Evolutionary conservation across 2,797 vertebrate genomes (phyloP), one percentile per base, ranked within the genome.

Genomic region (Triplophysa bombifrons): DNA sequence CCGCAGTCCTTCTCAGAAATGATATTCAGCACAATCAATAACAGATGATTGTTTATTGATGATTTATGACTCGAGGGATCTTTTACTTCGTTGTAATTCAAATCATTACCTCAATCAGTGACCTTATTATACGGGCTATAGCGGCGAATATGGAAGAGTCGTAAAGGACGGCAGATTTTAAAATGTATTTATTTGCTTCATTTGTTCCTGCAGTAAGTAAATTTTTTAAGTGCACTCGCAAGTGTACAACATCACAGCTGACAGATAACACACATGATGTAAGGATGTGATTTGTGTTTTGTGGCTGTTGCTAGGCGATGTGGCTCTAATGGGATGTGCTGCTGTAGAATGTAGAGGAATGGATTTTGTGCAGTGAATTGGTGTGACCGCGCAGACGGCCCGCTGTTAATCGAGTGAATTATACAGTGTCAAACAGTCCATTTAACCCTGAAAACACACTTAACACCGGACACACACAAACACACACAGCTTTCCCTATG

Each of bases 381-480:
- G 89, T 87, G 88, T 92, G 91, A 91, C 90, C 90, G 90, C 90
- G 88, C 90, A 92, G 88, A 89, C 90, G 86, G 87, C 88, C 90
- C 87, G 85, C 89, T 84, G 88, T 87, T 91, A 89, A 89, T 83
- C 87, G 82, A 90, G 89, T 93, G 91, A 94, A 93, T 93, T 92
- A 93, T 93, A 92, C 51, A 88, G 89, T 92, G 91, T 92, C 91
- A 91, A 90, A 93, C 91, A 93, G 88, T 92, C 92, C 91, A 93
- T 94, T 93, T 93, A 93, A 84, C 86, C 90, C 87, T 84, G 88
- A 88, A 91, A 92, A 91, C 87, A 90, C 91, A 89, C 90, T 92
- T 92, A 92, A 86, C 79, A 83, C 87, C 80, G 86, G 83, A 87
- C 86, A 88, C 82, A 85, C 80, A 72, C 87, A 46, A 73, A 82